Evolutionary conservation across 2,888 invertebrate genomes (phyloP), one percentile per base, ranked within the genome.

Genomic region (Amphipoea lucens): DNA sequence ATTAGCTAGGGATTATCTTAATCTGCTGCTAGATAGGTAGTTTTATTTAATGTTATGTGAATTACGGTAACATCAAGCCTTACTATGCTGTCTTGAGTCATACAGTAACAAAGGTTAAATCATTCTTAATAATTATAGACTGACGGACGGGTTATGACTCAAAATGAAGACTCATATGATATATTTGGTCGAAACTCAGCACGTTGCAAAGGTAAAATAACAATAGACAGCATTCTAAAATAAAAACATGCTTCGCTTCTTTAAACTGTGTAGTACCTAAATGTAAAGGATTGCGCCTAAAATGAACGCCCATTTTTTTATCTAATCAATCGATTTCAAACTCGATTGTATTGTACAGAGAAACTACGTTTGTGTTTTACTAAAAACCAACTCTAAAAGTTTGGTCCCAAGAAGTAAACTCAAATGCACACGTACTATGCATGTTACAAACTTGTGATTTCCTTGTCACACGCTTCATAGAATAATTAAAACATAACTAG

Each of bases 401-500:
- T 57, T 57, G 1, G 57, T 57, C 57, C 23, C 7, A 23, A 57
- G 23, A 57, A 57, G 9, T 57, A 1, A 57, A 57, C 57, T 11
- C 3, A 57, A 57, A 23, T 54, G 23, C 23, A 20, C 20, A 54
- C 23, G 7, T 54, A 54, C 23, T 36, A 45, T 60, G 20, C 36
- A 42, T 36, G 45, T 70, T 62, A 3, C 20, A 45, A 60, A 70
- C n/a, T 51, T 57, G 20, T 66, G 48, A 67, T 40, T 70, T 69
- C 23, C 23, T 42, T 36, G 17, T 40, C 48, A 42, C 48, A 48
- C 60, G 65, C 66, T 72, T 63, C 23, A 42, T 14, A 40, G 20
- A 63, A 66, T 76, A 84, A 84, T 76, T 87, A 66, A 87, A 85
- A 69, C 70, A 9, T 84, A 76, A 74, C 71, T 74, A 76, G 48